Evolutionary conservation across 1,140 invertebrate species (phyloP).

Genomic region (Ectropis grisescens): DNA sequence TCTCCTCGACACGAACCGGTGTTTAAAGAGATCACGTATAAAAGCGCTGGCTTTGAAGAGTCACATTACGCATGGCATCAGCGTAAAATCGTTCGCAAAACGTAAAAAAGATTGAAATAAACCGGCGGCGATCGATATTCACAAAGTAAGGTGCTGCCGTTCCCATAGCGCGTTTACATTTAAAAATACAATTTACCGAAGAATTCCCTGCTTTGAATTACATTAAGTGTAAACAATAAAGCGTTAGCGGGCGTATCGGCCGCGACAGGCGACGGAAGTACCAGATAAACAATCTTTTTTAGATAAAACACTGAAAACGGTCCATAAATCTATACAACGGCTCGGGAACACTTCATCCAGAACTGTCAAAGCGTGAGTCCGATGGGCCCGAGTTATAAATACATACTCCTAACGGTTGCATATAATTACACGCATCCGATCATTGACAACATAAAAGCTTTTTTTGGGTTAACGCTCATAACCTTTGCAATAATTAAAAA

Average conservation of each 20-base stretch:
- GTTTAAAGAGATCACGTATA: too few relatives aligned
- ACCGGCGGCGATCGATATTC: constrained; percentile 46
- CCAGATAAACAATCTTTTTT: constrained; percentile 66
- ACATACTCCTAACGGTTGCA: not conserved
- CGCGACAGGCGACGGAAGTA: constrained; percentile 56
- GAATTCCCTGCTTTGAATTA: constrained; percentile 66
- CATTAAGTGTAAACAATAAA: constrained; percentile 68
- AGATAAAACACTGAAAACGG: constrained; percentile 58
- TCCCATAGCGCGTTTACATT: constrained; percentile 47
- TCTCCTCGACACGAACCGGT: too few relatives aligned
- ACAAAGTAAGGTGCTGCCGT: constrained; percentile 33
- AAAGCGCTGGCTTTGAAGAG: constrained; percentile 5
- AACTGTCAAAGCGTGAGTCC: constrained; percentile 42
- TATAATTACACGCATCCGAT: constrained; percentile 3
- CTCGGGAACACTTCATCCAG: constrained; percentile 35
- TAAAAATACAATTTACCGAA: constrained; percentile 64
- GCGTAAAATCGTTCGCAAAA: constrained; percentile 58
- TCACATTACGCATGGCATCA: constrained; percentile 44
- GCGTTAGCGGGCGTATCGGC: constrained; percentile 56
- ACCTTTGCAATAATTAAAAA: constrained; percentile 63
- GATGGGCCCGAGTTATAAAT: not conserved
- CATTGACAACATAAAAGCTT: constrained; percentile 23
- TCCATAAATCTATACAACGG: constrained; percentile 39
- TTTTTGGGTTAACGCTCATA: constrained; percentile 28
- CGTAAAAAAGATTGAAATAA: constrained; percentile 47